Percentiles rank a stretch among this genome's conserved stretches.
Evolutionary conservation across 2,888 invertebrate genomes (phyloP).

Genomic region (Phragmatobia fuliginosa): DNA sequence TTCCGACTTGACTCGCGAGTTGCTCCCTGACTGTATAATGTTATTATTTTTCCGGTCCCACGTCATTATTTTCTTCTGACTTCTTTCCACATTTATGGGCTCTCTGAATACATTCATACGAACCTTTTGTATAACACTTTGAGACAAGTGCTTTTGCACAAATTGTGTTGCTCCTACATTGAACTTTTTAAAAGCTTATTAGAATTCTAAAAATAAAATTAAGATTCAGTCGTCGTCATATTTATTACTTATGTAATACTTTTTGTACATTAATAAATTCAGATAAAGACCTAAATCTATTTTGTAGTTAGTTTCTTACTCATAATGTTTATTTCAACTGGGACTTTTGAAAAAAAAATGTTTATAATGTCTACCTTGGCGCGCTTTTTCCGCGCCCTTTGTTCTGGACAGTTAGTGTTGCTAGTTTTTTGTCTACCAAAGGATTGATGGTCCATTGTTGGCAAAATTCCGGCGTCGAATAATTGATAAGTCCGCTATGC

Average conservation of each 20-base stretch:
- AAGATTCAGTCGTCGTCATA: too few relatives aligned
- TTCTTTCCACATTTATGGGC: constrained; percentile 28
- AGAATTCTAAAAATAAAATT: too few relatives aligned
- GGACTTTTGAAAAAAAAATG: constrained; percentile 28
- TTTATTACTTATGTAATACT: too few relatives aligned
- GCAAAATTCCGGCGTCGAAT: constrained; percentile 74
- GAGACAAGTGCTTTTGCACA: constrained; percentile 26
- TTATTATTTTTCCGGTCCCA: constrained; percentile 33
- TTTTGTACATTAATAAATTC: too few relatives aligned
- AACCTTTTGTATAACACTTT: constrained; percentile 27
- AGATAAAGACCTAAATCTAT: too few relatives aligned
- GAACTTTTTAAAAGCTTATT: too few relatives aligned
- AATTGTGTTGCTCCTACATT: not conserved
- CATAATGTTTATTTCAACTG: constrained; percentile 14
- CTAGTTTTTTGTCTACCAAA: constrained; percentile 69
- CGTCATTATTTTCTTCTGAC: constrained; percentile 31
- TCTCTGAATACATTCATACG: constrained; percentile 48
- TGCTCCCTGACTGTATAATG: constrained; percentile 27
- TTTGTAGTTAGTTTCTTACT: not conserved
- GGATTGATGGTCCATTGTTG: constrained; percentile 83
- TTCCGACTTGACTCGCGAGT: constrained; percentile 25
- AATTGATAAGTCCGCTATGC: constrained; percentile 73
- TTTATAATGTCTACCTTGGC: constrained; percentile 50
- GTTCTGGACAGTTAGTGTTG: constrained; percentile 72
- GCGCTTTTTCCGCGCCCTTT: constrained; percentile 61